Percentiles rank a stretch among this genome's conserved stretches.
These are phyloP conservation scores for Malurus cyaneus DNA, from an alignment of 2,113 vertebrate species.

Conservation along the genomic window DNA sequence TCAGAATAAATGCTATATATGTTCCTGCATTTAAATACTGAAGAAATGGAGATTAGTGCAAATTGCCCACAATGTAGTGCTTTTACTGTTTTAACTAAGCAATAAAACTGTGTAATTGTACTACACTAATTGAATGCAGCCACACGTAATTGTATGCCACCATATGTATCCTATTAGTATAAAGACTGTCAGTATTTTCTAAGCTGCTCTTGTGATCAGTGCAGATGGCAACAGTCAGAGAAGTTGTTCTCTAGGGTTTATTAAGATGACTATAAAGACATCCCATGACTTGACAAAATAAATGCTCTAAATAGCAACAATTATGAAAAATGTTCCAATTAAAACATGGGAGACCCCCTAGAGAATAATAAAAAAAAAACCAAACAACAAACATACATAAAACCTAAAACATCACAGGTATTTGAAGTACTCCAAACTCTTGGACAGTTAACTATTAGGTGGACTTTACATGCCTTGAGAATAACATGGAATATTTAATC, in stretches of 20 bases:
- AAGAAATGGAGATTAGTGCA: slow-evolving; percentile 75
- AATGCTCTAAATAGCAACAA: slow-evolving; percentile 74
- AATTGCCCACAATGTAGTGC: slow-evolving; percentile 72
- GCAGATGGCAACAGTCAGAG: slow-evolving; percentile 79
- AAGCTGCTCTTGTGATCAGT: slow-evolving; percentile 71
- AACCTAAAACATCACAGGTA: neutral
- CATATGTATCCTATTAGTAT: slow-evolving; percentile 80
- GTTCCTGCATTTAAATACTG: slow-evolving; percentile 67
- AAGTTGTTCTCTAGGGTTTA: slow-evolving; percentile 78
- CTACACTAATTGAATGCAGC: slow-evolving; percentile 80
- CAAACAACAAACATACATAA: neutral
- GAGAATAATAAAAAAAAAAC: neutral
- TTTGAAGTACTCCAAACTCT: neutral
- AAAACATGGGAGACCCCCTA: slow-evolving; percentile 49
- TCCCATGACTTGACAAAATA: slow-evolving; percentile 75
- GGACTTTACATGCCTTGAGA: neutral
- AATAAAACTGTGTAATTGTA: slow-evolving; percentile 80
- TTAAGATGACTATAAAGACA: slow-evolving; percentile 78
- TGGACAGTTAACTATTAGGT: neutral
- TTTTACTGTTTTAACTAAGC: slow-evolving; percentile 80
- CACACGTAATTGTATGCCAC: slow-evolving; percentile 71
- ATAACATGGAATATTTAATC: neutral
- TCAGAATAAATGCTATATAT: slow-evolving; percentile 63
- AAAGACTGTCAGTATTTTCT: slow-evolving; percentile 75
- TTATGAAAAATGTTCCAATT: slow-evolving; percentile 75